Evolutionary conservation across 2,888 invertebrate species (phyloP), one percentile per base, ranked within the genome.

Genomic region (Philereme vetulata): DNA sequence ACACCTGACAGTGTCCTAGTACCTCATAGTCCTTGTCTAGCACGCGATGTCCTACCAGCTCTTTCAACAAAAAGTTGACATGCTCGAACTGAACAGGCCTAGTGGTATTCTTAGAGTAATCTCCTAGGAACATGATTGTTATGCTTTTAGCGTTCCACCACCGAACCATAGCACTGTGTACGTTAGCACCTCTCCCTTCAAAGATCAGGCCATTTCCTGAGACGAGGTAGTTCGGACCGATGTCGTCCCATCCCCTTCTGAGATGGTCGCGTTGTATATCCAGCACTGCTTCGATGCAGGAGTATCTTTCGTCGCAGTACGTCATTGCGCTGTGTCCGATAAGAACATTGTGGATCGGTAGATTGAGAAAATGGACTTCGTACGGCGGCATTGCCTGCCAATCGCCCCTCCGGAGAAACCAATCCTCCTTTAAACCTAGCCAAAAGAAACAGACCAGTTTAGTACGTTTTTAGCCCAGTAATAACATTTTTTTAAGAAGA

Each of bases 371-470:
- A 0, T 71, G 71, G 46, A 77, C 67, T 4, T 56, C 65, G 67
- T 86, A 85, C 0, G 80, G 67, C 0, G 77, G 76, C 80, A 85
- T 76, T 10, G 91, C 88, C 66, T 88, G 88, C 90, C 90, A 91
- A 57, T 88, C 84, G 11, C 62, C 81, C 4, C 90, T 86, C 3
- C 88, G 85, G 60, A 90, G 76, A 77, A 86, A 91, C 92, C 92
- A 92, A 32, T 76, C 58, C 66, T 81, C 83, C 53, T 82, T 80
- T 66, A 90, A 62, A 86, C 82, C 90, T 90, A 80, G 63, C 68
- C 72, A 74, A 78, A 78, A 72, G 48, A 52, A 55, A 57, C 34
- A 21, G 10, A 50, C 21, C 33, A 5, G 8, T 48, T 49, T 35
- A 50, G n/a, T 45, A 5, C 8, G 38, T 8, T 38, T 3, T 38